These are phyloP conservation scores for Netelia inedita DNA, from an alignment of 2,888 invertebrate species.

Conservation along the genomic window DNA sequence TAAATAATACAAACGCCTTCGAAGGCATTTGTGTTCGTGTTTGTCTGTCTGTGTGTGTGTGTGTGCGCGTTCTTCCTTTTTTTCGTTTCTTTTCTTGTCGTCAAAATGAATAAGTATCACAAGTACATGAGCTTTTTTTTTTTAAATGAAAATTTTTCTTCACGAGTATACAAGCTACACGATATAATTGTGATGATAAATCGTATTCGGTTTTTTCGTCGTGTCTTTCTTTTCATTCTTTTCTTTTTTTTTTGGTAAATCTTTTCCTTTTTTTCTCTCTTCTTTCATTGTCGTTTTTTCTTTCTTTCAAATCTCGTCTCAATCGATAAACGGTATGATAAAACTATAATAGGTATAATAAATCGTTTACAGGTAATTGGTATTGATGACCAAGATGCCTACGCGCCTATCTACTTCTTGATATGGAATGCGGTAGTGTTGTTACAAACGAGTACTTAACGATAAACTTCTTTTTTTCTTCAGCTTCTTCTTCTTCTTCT, in stretches of 20 bases:
- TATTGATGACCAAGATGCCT: conserved; percentile 62
- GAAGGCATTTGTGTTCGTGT: conserved; percentile 25
- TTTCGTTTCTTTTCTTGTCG: conserved; percentile 26
- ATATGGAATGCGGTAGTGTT: conserved; percentile 67
- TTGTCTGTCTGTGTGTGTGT: background rate
- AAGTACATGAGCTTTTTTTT: conserved; percentile 60
- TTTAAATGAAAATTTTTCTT: conserved; percentile 60
- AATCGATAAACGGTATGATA: conserved; percentile 58
- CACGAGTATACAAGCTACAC: conserved; percentile 61
- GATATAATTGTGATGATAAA: conserved; percentile 60
- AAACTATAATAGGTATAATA: conserved; percentile 64
- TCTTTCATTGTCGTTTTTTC: conserved; percentile 19
- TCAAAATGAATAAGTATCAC: conserved; percentile 65
- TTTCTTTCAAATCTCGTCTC: conserved; percentile 12
- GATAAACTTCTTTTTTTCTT: conserved; percentile 22
- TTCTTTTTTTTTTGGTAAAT: conserved; percentile 15
- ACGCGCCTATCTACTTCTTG: conserved; percentile 66
- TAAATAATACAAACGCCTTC: conserved; percentile 26
- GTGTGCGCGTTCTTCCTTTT: conserved; percentile 5
- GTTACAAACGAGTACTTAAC: conserved; percentile 52
- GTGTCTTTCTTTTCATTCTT: conserved; percentile 3
- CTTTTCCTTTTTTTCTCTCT: conserved; percentile 4
- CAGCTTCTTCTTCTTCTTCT: too few relatives aligned
- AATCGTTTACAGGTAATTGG: conserved; percentile 52
- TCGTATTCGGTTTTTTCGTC: conserved; percentile 43